Conservation (phyloP, 2,797 vertebrate genomes). For the Eulemur coronatus region DNA sequence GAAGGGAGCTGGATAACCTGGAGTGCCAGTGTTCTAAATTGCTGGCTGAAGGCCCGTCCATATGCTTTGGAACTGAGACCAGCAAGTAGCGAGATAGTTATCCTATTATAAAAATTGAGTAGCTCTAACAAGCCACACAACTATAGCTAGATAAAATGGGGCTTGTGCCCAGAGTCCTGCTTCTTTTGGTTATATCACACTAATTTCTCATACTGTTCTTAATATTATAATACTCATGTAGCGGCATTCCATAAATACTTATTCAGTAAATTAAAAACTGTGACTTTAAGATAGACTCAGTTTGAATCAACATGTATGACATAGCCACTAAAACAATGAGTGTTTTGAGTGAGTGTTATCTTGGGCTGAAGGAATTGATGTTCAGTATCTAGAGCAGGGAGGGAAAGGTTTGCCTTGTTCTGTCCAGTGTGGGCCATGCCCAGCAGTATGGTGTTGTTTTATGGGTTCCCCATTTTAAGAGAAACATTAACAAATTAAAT, state of each 20-base stretch:
- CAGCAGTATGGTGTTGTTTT: neutral
- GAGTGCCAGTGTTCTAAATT: conserved; percentile 54
- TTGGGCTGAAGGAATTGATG: neutral
- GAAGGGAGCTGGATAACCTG: conserved; percentile 51
- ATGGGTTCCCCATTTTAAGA: neutral
- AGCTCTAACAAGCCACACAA: conserved; percentile 16
- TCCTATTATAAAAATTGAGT: conserved; percentile 51
- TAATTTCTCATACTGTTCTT: neutral
- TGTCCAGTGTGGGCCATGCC: neutral
- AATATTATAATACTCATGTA: neutral
- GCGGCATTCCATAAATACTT: neutral
- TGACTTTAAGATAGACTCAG: neutral
- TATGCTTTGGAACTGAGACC: conserved; percentile 57
- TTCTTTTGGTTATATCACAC: neutral
- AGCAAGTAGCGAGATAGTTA: conserved; percentile 39
- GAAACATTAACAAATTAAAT: neutral
- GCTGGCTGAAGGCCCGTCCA: conserved; percentile 22
- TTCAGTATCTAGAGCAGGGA: neutral
- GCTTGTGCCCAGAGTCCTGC: neutral
- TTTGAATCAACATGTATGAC: neutral
- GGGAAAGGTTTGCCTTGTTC: neutral
- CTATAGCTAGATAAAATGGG: neutral
- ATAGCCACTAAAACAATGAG: neutral
- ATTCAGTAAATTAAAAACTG: neutral
- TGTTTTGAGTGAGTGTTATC: neutral